Evolutionary conservation across 2,797 vertebrate species (phyloP).

Genomic region (Muscicapa comitata): DNA sequence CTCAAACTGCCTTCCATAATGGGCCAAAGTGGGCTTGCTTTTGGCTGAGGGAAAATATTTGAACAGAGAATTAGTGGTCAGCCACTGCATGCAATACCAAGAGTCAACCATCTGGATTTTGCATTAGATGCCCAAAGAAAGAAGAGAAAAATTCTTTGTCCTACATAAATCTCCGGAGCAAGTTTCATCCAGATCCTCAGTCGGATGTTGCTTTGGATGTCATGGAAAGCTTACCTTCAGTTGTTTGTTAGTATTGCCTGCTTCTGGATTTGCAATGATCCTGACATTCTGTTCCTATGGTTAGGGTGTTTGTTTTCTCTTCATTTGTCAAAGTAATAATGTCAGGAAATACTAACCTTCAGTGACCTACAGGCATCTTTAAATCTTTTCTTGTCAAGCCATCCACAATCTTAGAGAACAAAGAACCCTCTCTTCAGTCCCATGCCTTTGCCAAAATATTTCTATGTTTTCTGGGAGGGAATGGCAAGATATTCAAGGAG

Average conservation of each 20-base stretch:
- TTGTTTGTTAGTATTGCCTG: neutral
- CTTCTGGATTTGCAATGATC: slow-evolving; percentile 29
- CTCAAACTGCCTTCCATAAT: neutral
- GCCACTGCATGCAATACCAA: neutral
- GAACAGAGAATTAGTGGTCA: slow-evolving; percentile 11
- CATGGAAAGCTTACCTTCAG: neutral
- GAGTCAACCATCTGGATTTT: slow-evolving; percentile 28
- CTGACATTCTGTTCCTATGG: neutral
- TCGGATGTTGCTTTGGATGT: neutral
- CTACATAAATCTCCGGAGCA: neutral
- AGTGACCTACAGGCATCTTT: slow-evolving; percentile 19
- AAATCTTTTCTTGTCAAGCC: neutral
- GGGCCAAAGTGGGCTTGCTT: neutral
- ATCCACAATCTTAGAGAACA: neutral
- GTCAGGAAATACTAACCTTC: slow-evolving; percentile 18
- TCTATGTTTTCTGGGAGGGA: slow-evolving; percentile 20
- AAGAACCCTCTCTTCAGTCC: slow-evolving; percentile 27
- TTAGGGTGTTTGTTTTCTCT: slow-evolving; percentile 18
- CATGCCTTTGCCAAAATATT: slow-evolving; percentile 28
- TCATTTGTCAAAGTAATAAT: slow-evolving; percentile 9
- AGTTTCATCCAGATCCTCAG: neutral
- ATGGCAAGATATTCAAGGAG: neutral
- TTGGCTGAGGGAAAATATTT: slow-evolving; percentile 19
- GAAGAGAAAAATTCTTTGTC: slow-evolving; percentile 25
- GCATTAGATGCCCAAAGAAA: neutral